Evolutionary conservation across 1,140 invertebrate species (phyloP).

Genomic region (Drosophila ambigua): DNA sequence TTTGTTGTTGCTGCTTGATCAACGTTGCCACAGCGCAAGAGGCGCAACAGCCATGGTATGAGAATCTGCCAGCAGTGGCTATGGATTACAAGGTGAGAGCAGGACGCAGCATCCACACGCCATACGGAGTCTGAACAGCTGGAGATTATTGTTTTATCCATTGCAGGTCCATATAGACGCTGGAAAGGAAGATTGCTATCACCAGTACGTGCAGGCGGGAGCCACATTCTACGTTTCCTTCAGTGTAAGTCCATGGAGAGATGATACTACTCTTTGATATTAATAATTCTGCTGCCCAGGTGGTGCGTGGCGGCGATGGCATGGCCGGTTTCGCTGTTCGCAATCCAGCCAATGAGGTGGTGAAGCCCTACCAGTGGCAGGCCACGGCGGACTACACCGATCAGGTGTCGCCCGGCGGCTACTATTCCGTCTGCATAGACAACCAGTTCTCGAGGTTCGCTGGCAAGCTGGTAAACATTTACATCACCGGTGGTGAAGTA

Average conservation of each 20-base stretch:
- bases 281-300: constrained; percentile 84
- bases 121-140: background rate
- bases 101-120: too few relatives aligned
- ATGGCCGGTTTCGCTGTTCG: constrained; percentile 96
- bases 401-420: constrained; percentile 90
- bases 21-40: constrained; percentile 57
- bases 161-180: constrained; percentile 92
- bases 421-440: constrained; percentile 97
- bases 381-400: constrained; percentile 94
- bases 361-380: constrained; percentile 95
- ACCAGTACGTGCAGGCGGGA: constrained; percentile 94
- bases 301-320: constrained; percentile 94
- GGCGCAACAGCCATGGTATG: constrained; percentile 87
- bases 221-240: constrained; percentile 97
- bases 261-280: too few relatives aligned
- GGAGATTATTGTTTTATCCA: background rate
- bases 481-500: constrained; percentile 97
- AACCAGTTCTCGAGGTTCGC: constrained; percentile 97
- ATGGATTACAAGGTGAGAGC: constrained; percentile 93
- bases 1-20: constrained; percentile 52
- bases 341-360: constrained; percentile 92
- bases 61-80: constrained; percentile 93
- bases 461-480: constrained; percentile 95
- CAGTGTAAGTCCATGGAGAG: constrained; percentile 87
- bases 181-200: constrained; percentile 97